Percentiles rank a stretch among this genome's conserved stretches.
These are phyloP conservation scores for Porites divaricata DNA, from an alignment of 92 coral and sea anemone species.

Conservation along the genomic window DNA sequence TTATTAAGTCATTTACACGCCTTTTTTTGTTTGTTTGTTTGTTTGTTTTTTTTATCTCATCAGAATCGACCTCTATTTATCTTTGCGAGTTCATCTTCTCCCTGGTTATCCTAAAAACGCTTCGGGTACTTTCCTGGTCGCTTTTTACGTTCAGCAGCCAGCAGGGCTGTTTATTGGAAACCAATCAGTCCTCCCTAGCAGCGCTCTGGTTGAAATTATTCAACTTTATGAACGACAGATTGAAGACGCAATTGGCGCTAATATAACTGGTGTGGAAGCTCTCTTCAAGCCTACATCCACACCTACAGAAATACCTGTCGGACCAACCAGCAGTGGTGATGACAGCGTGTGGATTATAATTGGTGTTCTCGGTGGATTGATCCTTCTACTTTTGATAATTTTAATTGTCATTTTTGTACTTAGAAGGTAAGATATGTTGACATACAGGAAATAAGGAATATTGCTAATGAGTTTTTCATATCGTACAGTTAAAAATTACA, in stretches of 20 bases:
- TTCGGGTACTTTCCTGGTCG: slow-evolving; percentile 1
- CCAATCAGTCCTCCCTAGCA: slow-evolving; percentile 5
- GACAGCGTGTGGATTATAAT: neutral
- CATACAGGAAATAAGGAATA: neutral
- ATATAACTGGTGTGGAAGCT: neutral
- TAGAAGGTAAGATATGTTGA: neutral
- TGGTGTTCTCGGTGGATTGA: neutral
- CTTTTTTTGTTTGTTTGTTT: neutral
- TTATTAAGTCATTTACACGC: neutral
- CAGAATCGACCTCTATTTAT: neutral
- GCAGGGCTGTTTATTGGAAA: neutral
- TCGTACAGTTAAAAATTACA: neutral
- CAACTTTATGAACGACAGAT: neutral
- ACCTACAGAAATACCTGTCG: slow-evolving; percentile 13
- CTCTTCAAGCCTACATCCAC: slow-evolving; percentile 12
- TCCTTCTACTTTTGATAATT: neutral
- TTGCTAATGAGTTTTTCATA: neutral
- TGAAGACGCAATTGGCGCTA: slow-evolving; percentile 8
- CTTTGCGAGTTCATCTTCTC: slow-evolving; percentile 10
- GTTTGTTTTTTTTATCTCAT: neutral
- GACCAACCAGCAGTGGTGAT: neutral
- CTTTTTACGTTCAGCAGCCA: slow-evolving; percentile 32
- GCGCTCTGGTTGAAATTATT: neutral
- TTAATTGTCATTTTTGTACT: neutral
- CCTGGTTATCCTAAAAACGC: slow-evolving; percentile 25